Percentiles rank a stretch among this genome's conserved stretches.
These are phyloP conservation scores for Elephantulus edwardii DNA, from an alignment of 2,113 vertebrate genomes.

Conservation along the genomic window DNA sequence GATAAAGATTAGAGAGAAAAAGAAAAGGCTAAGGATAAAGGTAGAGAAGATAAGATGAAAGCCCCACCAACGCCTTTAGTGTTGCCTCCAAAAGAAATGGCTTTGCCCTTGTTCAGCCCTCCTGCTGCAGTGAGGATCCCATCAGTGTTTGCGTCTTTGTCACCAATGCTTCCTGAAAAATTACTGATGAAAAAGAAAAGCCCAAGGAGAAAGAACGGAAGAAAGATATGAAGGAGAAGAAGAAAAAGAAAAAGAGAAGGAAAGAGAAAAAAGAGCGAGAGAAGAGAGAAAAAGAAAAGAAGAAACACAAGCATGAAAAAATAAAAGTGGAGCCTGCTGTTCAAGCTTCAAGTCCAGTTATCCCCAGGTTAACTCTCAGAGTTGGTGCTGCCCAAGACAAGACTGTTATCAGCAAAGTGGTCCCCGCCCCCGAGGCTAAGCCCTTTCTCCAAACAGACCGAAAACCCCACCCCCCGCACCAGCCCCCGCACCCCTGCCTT, in stretches of 20 bases:
- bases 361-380: no score
- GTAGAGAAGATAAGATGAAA: slow-evolving; percentile 91
- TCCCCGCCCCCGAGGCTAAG: slow-evolving; percentile 91
- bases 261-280: slow-evolving; percentile 95
- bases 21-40: slow-evolving; percentile 91
- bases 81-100: slow-evolving; percentile 86
- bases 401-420: slow-evolving; percentile 99
- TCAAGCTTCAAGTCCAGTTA: no score
- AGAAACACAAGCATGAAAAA: slow-evolving; percentile 90
- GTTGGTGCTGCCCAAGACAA: no score
- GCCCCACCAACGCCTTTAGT: slow-evolving; percentile 81
- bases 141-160: slow-evolving; percentile 88
- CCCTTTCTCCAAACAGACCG: slow-evolving; percentile 85
- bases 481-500: slow-evolving; percentile 68
- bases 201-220: slow-evolving; percentile 93
- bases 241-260: no score
- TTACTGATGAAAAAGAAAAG: slow-evolving; percentile 91
- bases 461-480: slow-evolving; percentile 84
- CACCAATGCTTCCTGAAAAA: slow-evolving; percentile 90
- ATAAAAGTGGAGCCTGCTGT: no score
- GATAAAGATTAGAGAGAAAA: slow-evolving; percentile 89
- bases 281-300: slow-evolving; percentile 92
- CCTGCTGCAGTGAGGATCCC: slow-evolving; percentile 87
- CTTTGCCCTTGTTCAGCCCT: no score
- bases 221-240: no score